Evolutionary conservation across 2,797 vertebrate genomes (phyloP).

Genomic region (Selene dorsalis): DNA sequence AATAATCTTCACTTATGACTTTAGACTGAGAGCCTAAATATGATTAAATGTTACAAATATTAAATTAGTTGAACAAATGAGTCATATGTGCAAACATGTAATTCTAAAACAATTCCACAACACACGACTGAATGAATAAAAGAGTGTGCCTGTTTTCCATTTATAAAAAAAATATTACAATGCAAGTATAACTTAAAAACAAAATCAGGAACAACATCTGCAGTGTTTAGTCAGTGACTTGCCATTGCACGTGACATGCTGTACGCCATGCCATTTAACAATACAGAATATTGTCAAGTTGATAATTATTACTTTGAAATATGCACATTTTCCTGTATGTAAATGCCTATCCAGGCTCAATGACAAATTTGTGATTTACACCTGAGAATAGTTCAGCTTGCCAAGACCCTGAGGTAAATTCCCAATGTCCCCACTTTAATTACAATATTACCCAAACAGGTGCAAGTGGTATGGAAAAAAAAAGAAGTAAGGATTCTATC

Average conservation of each 20-base stretch:
- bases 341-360: constrained; percentile 52
- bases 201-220: not conserved
- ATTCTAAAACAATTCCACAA: not conserved
- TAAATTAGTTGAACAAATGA: constrained; percentile 28
- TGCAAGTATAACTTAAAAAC: not conserved
- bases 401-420: constrained; percentile 71
- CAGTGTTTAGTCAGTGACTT: not conserved
- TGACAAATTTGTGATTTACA: constrained; percentile 56
- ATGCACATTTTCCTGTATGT: constrained; percentile 41
- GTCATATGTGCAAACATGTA: constrained; percentile 8
- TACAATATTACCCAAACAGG: constrained; percentile 73
- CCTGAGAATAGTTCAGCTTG: constrained; percentile 65
- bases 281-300: constrained; percentile 15
- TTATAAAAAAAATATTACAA: not conserved
- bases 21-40: not conserved
- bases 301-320: constrained; percentile 53
- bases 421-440: constrained; percentile 70
- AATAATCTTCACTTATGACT: not conserved
- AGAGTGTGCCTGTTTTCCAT: not conserved
- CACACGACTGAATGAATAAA: not conserved
- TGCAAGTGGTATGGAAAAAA: constrained; percentile 61
- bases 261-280: constrained; percentile 9
- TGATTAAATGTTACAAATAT: constrained; percentile 13
- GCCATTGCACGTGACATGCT: not conserved
- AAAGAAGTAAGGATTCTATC: constrained; percentile 39